These are phyloP conservation scores for Osmerus eperlanus DNA, from an alignment of 2,113 vertebrate genomes.

Conservation along the genomic window DNA sequence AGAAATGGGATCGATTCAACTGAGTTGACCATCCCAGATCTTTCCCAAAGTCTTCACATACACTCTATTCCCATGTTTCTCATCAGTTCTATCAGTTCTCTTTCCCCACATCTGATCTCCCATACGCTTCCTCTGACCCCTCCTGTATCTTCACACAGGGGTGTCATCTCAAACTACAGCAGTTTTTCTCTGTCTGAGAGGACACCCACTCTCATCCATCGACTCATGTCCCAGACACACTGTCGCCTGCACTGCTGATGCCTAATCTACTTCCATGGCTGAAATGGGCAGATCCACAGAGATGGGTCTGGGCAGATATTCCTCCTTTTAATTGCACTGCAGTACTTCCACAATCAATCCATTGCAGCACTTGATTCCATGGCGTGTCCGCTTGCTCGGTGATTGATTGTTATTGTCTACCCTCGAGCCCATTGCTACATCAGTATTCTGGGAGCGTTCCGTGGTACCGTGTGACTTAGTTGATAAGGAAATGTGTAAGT, in stretches of 20 bases:
- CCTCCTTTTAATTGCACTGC: not conserved
- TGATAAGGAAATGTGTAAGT: conserved; percentile 34
- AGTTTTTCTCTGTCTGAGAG: conserved; percentile 27
- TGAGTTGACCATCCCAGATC: no score
- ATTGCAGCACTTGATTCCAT: not conserved
- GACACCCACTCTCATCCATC: not conserved
- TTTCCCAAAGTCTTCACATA: not conserved
- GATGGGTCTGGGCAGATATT: not conserved
- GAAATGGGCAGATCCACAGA: not conserved
- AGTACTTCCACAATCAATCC: not conserved
- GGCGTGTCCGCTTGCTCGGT: not conserved
- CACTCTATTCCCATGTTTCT: not conserved
- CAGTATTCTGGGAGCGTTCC: conserved; percentile 6
- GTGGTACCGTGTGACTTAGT: conserved; percentile 33
- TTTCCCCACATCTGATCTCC: not conserved
- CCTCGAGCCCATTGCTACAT: conserved; percentile 29
- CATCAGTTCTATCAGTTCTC: not conserved
- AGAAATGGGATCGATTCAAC: not conserved
- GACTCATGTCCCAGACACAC: conserved; percentile 14
- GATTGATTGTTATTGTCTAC: conserved; percentile 28
- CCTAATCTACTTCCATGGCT: not conserved
- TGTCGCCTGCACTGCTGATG: conserved; percentile 27
- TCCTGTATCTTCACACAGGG: not conserved
- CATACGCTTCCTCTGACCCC: not conserved
- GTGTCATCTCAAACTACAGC: conserved; percentile 23